phyloP scores from a whole-genome alignment of 2,113 vertebrate genomes.

The Lutjanus erythropterus region DNA sequence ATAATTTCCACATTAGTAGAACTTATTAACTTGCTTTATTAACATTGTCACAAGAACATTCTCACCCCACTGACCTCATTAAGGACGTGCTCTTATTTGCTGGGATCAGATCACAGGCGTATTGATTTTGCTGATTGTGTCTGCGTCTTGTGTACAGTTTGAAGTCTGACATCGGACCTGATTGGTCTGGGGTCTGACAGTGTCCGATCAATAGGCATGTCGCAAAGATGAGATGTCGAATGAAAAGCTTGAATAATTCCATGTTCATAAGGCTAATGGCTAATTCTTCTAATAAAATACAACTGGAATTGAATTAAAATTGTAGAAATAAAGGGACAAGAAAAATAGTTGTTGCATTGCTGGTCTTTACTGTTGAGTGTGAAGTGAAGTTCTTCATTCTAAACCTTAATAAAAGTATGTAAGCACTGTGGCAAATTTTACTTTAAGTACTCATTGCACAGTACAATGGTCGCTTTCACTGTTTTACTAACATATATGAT shows the following conservation, averaged over 20 bases:
- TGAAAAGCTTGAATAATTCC: background rate
- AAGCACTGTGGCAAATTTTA: too few relatives aligned
- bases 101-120: conserved; percentile 26
- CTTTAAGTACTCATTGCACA: too few relatives aligned
- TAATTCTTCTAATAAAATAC: background rate
- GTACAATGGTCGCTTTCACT: too few relatives aligned
- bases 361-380: background rate
- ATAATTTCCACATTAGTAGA: background rate
- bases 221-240: background rate
- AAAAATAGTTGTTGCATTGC: background rate
- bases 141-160: conserved; percentile 27
- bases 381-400: too few relatives aligned
- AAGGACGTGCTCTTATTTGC: conserved; percentile 8
- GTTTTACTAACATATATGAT: too few relatives aligned
- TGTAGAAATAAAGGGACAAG: background rate
- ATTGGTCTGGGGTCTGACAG: background rate
- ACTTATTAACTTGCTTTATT: background rate
- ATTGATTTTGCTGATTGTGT: conserved; percentile 37
- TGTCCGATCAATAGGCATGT: background rate
- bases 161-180: conserved; percentile 17
- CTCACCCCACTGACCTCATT: conserved; percentile 7
- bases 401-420: too few relatives aligned
- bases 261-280: background rate
- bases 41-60: background rate
- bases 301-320: background rate